phyloP scores from a whole-genome alignment of 2,888 invertebrate species.

The Cantharis nigra region DNA sequence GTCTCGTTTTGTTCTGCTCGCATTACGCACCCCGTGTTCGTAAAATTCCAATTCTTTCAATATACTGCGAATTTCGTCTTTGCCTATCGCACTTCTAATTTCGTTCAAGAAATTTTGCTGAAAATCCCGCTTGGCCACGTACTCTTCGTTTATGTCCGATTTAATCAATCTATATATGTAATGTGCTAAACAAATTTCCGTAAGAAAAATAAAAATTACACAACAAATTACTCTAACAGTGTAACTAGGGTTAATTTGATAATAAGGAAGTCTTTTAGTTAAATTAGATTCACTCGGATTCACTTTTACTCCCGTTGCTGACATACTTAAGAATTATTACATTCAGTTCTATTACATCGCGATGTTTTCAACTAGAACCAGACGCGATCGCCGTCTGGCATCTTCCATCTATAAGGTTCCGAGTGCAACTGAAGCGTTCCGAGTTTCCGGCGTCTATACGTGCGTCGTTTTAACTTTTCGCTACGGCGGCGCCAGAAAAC shows the following conservation, averaged over 20 bases:
- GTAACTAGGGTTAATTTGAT: conserved; percentile 49
- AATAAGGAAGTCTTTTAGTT: conserved; percentile 29
- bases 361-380: conserved; percentile 1
- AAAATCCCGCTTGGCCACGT: conserved; percentile 46
- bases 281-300: conserved; percentile 22
- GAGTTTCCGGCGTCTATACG: neutral
- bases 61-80: conserved; percentile 46
- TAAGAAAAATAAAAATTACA: conserved; percentile 52
- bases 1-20: conserved; percentile 33
- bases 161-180: conserved; percentile 52
- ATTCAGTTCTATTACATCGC: conserved; percentile 14
- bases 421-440: neutral
- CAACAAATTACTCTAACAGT: conserved; percentile 53
- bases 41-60: conserved; percentile 39
- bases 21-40: conserved; percentile 12
- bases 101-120: conserved; percentile 46
- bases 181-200: conserved; percentile 53
- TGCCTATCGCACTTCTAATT: conserved; percentile 41
- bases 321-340: conserved; percentile 21
- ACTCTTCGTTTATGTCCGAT: conserved; percentile 51
- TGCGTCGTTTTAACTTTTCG: conserved; percentile 1
- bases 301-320: conserved; percentile 29
- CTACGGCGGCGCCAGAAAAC: neutral
- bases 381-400: neutral
- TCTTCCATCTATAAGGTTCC: neutral